Evolutionary conservation across 2,113 vertebrate genomes (phyloP), one percentile per base, ranked within the genome.

Genomic region (Orycteropus afer): DNA sequence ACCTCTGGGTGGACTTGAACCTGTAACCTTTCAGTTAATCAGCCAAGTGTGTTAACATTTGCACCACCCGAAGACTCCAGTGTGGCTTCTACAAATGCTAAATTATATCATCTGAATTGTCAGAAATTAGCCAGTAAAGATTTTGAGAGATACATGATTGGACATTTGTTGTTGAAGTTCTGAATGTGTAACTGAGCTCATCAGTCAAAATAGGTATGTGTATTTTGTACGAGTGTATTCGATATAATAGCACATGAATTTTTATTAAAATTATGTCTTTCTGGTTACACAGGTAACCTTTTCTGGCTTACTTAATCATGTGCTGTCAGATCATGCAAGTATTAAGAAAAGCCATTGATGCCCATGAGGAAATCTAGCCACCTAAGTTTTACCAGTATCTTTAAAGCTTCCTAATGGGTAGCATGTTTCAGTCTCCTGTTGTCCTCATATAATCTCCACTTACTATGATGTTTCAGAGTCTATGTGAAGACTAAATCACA

Each of bases 161-260:
- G 76, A 34, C 29, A 32, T 78, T 90, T 86, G 47, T 34, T 82
- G n/a, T 80, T 84, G 71, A 91, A 59, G 83, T 84, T 93, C 83
- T 55, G 7, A 69, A 76, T 63, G 11, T 51, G 42, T 96, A 92
- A 88, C 82, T 90, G 7, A 42, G 29, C 45, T 77, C n/a, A 47
- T 93, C 53, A n/a, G 29, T 69, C 65, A 92, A 63, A 87, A 79
- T 40, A 95, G 23, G 53, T 95, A 80, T 49, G 34, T 40, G 18
- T 18, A 10, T 61, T 47, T 79, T 45, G 9, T 61, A 18, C 37
- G 15, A 34, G 12, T 29, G 2, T 53, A 61, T 69, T 63, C 34
- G 74, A 32, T 59, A 47, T 45, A 42, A 53, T n/a, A 55, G 78
- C 69, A 27, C 3, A 32, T 20, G 34, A n/a, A 27, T 67, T 29